A percentile compares a stretch with the other conserved stretches of the same genome.
Evolutionary conservation across 2,113 vertebrate species (phyloP).

Genomic region (Daphoenositta chrysoptera): DNA sequence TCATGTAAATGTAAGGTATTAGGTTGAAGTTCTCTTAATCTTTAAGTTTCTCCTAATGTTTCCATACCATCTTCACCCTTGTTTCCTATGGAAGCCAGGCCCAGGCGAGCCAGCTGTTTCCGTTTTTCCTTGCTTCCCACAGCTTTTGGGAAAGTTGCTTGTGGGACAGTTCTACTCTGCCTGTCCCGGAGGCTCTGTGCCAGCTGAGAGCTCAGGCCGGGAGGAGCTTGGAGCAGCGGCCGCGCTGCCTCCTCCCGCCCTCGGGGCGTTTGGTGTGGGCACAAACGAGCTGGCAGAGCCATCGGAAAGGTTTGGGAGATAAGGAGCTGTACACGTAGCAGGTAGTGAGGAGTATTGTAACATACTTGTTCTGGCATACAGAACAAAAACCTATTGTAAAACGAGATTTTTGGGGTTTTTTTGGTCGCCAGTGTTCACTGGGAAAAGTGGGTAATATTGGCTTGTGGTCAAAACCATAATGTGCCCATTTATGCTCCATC

Average conservation of each 20-base stretch:
- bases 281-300: not conserved
- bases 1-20: not conserved
- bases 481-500: not conserved
- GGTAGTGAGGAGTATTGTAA: not conserved
- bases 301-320: not conserved
- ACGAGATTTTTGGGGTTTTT: not conserved
- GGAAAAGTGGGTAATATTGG: not conserved
- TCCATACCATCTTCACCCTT: not conserved
- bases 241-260: not conserved
- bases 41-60: not conserved
- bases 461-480: not conserved
- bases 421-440: not conserved
- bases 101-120: not conserved
- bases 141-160: not conserved
- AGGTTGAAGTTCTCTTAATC: not conserved
- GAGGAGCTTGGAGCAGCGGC: not conserved
- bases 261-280: not conserved
- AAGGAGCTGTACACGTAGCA: not conserved
- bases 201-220: not conserved
- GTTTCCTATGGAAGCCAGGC: not conserved
- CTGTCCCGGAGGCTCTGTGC: fast-evolving
- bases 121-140: not conserved
- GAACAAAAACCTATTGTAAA: not conserved
- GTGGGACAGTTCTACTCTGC: not conserved
- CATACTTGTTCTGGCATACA: not conserved